Conservation (phyloP, 1,140 invertebrate species). For the Listronotus bonariensis region DNA sequence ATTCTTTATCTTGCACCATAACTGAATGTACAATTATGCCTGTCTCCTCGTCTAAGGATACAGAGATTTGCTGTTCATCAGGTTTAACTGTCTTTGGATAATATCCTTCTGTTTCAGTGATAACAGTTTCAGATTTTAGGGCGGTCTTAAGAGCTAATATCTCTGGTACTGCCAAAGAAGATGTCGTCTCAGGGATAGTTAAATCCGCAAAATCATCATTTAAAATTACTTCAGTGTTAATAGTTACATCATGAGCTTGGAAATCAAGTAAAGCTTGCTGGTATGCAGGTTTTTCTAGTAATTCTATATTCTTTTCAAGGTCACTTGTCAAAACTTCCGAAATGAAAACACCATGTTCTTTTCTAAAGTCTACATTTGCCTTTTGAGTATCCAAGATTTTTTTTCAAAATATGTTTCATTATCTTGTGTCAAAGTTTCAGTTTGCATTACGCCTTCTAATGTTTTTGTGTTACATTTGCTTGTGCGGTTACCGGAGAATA, state of each 20-base stretch:
- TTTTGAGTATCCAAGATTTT: conserved; percentile 54
- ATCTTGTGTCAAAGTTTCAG: conserved; percentile 58
- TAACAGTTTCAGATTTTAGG: conserved; percentile 45
- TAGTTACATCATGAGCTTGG: conserved; percentile 36
- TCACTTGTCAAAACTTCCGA: conserved; percentile 48
- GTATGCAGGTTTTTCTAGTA: conserved; percentile 5
- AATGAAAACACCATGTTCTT: conserved; percentile 55
- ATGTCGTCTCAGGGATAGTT: conserved; percentile 17
- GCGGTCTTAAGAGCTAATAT: conserved; percentile 45
- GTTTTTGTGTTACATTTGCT: conserved; percentile 52
- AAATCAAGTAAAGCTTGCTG: conserved; percentile 38
- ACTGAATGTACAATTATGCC: conserved; percentile 40
- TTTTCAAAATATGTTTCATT: conserved; percentile 61
- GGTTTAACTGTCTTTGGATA: conserved; percentile 46
- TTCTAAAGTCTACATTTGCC: conserved; percentile 56
- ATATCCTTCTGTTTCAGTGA: conserved; percentile 50
- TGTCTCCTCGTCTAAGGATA: conserved; percentile 34
- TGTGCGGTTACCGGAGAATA: conserved; percentile 34
- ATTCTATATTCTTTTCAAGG: conserved; percentile 24
- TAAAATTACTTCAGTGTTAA: conserved; percentile 43
- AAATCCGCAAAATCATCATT: conserved; percentile 36
- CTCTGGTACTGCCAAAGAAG: conserved; percentile 39
- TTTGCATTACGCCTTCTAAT: conserved; percentile 57
- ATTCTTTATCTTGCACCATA: conserved; percentile 41
- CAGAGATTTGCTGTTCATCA: conserved; percentile 50